Evolutionary conservation across 2,113 vertebrate species (phyloP).

Genomic region (Panthera uncia): DNA sequence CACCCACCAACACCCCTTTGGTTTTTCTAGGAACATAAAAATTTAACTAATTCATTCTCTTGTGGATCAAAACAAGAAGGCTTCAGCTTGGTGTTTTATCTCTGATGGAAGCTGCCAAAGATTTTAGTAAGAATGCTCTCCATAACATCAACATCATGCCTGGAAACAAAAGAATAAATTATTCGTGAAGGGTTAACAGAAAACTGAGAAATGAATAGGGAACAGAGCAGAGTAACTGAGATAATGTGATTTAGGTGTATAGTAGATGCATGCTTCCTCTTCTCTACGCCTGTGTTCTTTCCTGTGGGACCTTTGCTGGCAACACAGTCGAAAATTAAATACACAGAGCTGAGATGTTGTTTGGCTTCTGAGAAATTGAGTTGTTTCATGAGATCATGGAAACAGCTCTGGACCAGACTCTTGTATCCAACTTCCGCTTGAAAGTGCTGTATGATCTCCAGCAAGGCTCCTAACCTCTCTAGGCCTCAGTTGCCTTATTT

Average conservation of each 20-base stretch:
- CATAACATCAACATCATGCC: not conserved
- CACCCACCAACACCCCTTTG: not conserved
- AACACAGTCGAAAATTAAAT: not conserved
- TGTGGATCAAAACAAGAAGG: not conserved
- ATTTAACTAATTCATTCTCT: not conserved
- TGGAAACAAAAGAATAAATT: constrained; percentile 40
- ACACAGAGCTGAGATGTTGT: not conserved
- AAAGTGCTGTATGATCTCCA: not conserved
- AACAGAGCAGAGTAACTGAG: not conserved
- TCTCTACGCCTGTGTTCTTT: not conserved
- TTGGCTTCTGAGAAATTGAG: constrained; percentile 25
- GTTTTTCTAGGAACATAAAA: constrained; percentile 1
- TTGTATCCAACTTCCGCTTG: not conserved
- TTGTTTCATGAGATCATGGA: not conserved
- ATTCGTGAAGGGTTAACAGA: not conserved
- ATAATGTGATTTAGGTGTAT: not conserved
- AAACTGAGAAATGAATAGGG: not conserved
- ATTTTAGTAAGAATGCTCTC: not conserved
- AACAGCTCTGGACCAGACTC: not conserved
- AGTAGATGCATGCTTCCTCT: not conserved
- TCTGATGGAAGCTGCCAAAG: not conserved
- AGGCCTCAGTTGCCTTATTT: not conserved
- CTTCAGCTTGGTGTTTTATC: not conserved
- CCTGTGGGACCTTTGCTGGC: not conserved
- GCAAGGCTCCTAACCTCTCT: not conserved